phyloP scores from a whole-genome alignment of 2,113 vertebrate species.

The Onychorhynchus coronatus region DNA sequence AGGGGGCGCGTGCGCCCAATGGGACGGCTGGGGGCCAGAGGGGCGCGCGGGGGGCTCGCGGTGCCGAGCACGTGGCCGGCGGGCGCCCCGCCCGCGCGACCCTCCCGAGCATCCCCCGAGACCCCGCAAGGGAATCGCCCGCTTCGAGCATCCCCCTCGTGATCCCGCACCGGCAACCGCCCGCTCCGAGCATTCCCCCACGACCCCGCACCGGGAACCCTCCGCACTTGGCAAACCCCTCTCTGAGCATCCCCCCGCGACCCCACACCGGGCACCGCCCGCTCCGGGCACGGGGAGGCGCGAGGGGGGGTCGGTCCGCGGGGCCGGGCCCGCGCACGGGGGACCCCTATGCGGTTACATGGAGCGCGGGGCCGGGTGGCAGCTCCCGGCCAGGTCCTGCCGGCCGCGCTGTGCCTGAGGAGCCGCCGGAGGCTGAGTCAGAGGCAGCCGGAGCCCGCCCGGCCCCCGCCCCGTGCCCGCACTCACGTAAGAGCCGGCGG shows the following conservation, averaged over 20 bases:
- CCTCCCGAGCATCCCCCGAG: background rate
- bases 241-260: background rate
- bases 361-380: background rate
- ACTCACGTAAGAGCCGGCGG: background rate
- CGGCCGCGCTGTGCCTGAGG: background rate
- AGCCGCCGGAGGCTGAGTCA: background rate
- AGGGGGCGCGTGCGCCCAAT: background rate
- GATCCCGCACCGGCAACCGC: too few relatives aligned
- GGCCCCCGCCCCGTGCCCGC: background rate
- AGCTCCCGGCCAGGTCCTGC: background rate
- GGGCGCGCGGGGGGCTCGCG: background rate
- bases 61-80: background rate
- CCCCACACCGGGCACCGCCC: background rate
- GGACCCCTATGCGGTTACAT: background rate
- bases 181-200: background rate
- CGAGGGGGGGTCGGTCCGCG: background rate
- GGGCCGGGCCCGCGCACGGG: background rate
- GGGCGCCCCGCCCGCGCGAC: background rate
- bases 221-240: background rate
- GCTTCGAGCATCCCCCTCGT: background rate
- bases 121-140: too few relatives aligned
- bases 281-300: background rate
- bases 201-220: background rate
- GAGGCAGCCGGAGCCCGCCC: background rate
- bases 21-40: background rate